A percentile compares a stretch with the other conserved stretches of the same genome.
Conservation (phyloP, 2,888 invertebrate species). For the Pyralis farinalis region DNA sequence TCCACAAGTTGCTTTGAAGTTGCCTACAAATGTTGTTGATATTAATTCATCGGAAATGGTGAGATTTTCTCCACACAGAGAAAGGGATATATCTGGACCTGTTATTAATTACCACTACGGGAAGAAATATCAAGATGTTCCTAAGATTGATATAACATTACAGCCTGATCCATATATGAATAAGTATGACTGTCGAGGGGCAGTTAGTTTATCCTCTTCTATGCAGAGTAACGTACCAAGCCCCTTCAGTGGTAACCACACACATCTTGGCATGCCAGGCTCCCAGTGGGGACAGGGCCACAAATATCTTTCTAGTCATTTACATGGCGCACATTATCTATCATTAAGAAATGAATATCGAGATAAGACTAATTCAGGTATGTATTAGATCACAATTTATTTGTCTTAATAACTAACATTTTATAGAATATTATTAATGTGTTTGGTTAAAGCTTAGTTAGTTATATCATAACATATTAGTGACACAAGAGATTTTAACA, state of each 20-base stretch:
- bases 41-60: slow-evolving; percentile 84
- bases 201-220: slow-evolving; percentile 83
- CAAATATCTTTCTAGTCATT: slow-evolving; percentile 85
- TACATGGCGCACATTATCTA: slow-evolving; percentile 84
- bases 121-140: slow-evolving; percentile 37
- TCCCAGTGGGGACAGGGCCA: slow-evolving; percentile 85
- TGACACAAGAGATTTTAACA: neutral
- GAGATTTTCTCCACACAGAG: slow-evolving; percentile 83
- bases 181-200: slow-evolving; percentile 85
- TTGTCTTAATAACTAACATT: too few species aligned
- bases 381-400: slow-evolving; percentile 18
- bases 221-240: slow-evolving; percentile 90
- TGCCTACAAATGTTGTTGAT: slow-evolving; percentile 83
- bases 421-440: too few species aligned
- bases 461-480: neutral
- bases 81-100: slow-evolving; percentile 83
- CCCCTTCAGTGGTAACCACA: slow-evolving; percentile 82
- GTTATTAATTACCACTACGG: slow-evolving; percentile 74
- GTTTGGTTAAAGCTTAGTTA: too few species aligned
- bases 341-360: slow-evolving; percentile 76
- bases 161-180: slow-evolving; percentile 81
- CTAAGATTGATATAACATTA: slow-evolving; percentile 51
- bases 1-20: slow-evolving; percentile 76
- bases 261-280: slow-evolving; percentile 89
- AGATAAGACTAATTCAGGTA: slow-evolving; percentile 52